Conservation (phyloP, 2,888 invertebrate genomes). For the Spicauda simplicius region DNA sequence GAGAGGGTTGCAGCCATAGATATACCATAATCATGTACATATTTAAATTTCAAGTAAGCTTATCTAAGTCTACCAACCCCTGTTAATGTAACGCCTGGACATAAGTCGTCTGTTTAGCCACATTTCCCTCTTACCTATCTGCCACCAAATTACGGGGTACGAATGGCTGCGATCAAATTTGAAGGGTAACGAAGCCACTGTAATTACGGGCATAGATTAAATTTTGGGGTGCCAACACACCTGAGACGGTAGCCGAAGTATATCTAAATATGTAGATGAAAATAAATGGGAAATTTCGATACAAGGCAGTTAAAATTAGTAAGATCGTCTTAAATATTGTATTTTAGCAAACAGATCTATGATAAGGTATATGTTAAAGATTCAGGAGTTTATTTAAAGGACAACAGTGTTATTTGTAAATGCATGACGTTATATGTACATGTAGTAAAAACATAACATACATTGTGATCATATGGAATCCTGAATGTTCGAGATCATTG, state of each 20-base stretch:
- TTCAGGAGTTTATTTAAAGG: too few relatives aligned
- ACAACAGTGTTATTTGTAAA: too few relatives aligned
- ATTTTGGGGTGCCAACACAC: constrained; percentile 14
- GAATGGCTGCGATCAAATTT: constrained; percentile 28
- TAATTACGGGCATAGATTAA: constrained; percentile 30
- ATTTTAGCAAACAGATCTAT: too few relatives aligned
- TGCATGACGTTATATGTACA: too few relatives aligned
- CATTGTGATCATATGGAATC: too few relatives aligned
- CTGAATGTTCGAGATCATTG: too few relatives aligned
- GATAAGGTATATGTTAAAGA: too few relatives aligned
- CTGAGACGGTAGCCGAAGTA: neutral
- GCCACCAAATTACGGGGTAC: constrained; percentile 30
- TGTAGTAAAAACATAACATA: too few relatives aligned
- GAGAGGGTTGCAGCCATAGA: neutral
- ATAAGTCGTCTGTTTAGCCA: constrained; percentile 7
- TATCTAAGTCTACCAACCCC: constrained; percentile 5
- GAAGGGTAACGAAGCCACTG: constrained; percentile 27
- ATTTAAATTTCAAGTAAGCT: constrained; percentile 12
- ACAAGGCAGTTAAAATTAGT: neutral
- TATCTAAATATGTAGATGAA: neutral
- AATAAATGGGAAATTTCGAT: neutral
- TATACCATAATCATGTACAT: neutral
- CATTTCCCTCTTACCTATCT: constrained; percentile 6
- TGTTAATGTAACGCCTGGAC: neutral
- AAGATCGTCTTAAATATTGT: neutral